Conservation (phyloP, 1,140 invertebrate species). For the Drosophila elegans region DNA sequence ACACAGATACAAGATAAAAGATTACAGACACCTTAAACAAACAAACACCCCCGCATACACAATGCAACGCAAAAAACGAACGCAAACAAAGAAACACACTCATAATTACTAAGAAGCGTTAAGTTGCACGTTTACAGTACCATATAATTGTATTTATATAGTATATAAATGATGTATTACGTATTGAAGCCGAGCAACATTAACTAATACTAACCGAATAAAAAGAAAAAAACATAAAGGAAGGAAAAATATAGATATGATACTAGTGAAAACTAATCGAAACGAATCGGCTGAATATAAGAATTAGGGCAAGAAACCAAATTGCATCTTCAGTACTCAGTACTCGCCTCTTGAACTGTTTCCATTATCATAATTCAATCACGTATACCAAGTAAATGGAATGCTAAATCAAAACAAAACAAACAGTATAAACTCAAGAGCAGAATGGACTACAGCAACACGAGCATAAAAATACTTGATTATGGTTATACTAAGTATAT, state of each 20-base stretch:
- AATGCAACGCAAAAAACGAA: slow-evolving; percentile 21
- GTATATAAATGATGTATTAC: slow-evolving; percentile 76
- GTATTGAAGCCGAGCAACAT: slow-evolving; percentile 76
- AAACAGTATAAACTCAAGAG: slow-evolving; percentile 44
- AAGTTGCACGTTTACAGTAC: slow-evolving; percentile 78
- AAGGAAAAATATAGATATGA: slow-evolving; percentile 36
- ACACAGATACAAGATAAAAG: slow-evolving; percentile 17
- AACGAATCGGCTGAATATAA: slow-evolving; percentile 50
- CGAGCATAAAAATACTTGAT: slow-evolving; percentile 73
- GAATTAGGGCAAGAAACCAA: slow-evolving; percentile 74
- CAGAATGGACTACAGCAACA: slow-evolving; percentile 51
- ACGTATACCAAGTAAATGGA: slow-evolving; percentile 45
- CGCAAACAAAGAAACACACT: slow-evolving; percentile 44
- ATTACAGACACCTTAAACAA: slow-evolving; percentile 11
- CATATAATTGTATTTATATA: slow-evolving; percentile 81
- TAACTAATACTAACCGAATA: slow-evolving; percentile 69
- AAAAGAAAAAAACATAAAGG: slow-evolving; percentile 36
- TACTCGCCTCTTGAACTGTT: slow-evolving; percentile 64
- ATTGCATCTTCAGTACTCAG: slow-evolving; percentile 68
- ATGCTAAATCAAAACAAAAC: slow-evolving; percentile 63
- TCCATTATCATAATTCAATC: slow-evolving; percentile 46
- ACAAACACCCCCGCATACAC: slow-evolving; percentile 7
- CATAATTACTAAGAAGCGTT: slow-evolving; percentile 68
- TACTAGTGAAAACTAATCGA: slow-evolving; percentile 58
- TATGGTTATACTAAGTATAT: slow-evolving; percentile 82